phyloP scores from a whole-genome alignment of 1,140 invertebrate species.

The Bombus waltoni region DNA sequence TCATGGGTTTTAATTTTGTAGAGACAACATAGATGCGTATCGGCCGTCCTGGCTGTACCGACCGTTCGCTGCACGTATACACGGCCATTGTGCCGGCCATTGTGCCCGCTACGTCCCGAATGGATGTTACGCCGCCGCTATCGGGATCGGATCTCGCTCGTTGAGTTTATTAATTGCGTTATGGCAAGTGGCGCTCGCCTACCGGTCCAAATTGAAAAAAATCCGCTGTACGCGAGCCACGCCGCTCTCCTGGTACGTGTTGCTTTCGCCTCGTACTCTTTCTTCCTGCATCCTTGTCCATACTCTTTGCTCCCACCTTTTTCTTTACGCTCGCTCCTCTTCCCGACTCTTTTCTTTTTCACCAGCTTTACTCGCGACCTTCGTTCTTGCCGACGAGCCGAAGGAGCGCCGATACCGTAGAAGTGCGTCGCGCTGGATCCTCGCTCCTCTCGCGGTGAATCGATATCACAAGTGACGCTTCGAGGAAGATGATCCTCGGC shows the following conservation, averaged over 20 bases:
- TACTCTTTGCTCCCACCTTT: neutral
- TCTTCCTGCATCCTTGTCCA: neutral
- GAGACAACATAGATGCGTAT: constrained; percentile 78
- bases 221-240: constrained; percentile 41
- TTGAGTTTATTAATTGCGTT: constrained; percentile 79
- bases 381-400: neutral
- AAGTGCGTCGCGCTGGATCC: neutral
- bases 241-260: neutral
- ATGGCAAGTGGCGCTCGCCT: constrained; percentile 69
- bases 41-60: constrained; percentile 39
- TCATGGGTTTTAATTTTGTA: constrained; percentile 79
- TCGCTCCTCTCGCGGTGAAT: neutral
- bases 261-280: neutral
- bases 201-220: constrained; percentile 74
- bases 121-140: constrained; percentile 66
- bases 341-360: neutral
- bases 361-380: neutral
- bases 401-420: neutral
- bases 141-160: constrained; percentile 77
- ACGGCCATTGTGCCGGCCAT: constrained; percentile 64
- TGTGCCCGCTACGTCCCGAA: constrained; percentile 59
- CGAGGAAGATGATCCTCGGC: neutral
- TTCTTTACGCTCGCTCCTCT: neutral
- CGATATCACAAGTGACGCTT: neutral
- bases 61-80: constrained; percentile 21